phyloP scores from a whole-genome alignment of 2,888 invertebrate genomes.

The Agonopterix subpropinquella region DNA sequence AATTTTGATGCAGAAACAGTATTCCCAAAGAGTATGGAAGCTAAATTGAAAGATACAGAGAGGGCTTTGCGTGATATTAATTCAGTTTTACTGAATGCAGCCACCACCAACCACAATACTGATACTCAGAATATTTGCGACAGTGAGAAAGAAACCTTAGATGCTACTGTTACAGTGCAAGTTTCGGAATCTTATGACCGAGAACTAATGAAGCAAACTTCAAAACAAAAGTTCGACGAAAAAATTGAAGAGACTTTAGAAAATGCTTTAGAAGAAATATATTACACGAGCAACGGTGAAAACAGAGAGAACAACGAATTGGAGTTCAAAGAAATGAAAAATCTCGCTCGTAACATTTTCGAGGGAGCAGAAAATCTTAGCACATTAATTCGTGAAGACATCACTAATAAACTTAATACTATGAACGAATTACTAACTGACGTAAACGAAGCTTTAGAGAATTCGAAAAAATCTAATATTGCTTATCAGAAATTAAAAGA shows the following conservation, averaged over 20 bases:
- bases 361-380: conserved; percentile 63
- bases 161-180: background rate
- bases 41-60: conserved; percentile 50
- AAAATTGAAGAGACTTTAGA: conserved; percentile 48
- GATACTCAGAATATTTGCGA: background rate
- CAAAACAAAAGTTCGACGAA: conserved; percentile 33
- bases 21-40: conserved; percentile 42
- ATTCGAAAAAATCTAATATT: conserved; percentile 54
- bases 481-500: conserved; percentile 52
- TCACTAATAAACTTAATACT: conserved; percentile 64
- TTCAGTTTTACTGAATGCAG: conserved; percentile 17
- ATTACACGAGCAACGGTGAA: conserved; percentile 34
- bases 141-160: background rate
- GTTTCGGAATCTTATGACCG: background rate
- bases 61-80: conserved; percentile 43
- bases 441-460: conserved; percentile 61
- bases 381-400: conserved; percentile 62
- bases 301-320: conserved; percentile 43
- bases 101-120: background rate
- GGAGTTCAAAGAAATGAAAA: conserved; percentile 61
- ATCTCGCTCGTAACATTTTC: conserved; percentile 53
- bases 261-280: conserved; percentile 42
- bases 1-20: conserved; percentile 23
- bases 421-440: conserved; percentile 67
- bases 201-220: conserved; percentile 3